A percentile compares a stretch with the other conserved stretches of the same genome.
phyloP scores from a whole-genome alignment of 1,140 invertebrate species.

The Drosophila elegans region DNA sequence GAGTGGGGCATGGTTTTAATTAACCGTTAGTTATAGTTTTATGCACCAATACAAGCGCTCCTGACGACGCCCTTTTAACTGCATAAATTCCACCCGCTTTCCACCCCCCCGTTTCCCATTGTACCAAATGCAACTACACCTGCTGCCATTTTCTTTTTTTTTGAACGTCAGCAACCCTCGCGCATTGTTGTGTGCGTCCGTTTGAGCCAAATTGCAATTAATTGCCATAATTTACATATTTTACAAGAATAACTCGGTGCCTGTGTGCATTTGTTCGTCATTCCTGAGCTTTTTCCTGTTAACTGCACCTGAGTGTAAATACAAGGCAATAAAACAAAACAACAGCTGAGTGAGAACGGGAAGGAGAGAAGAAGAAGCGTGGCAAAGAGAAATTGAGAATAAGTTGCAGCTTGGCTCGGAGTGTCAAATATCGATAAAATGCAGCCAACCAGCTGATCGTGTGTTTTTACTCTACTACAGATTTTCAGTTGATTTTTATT shows the following conservation, averaged over 20 bases:
- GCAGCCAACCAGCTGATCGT: constrained; percentile 39
- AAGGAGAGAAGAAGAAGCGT: background rate
- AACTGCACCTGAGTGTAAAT: constrained; percentile 8
- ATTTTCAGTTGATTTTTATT: constrained; percentile 1
- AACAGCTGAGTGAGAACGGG: constrained; percentile 31
- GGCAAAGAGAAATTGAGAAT: constrained; percentile 8
- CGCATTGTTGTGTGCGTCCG: constrained; percentile 36
- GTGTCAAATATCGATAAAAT: constrained; percentile 41
- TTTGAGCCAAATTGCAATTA: constrained; percentile 74
- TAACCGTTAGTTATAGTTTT: constrained; percentile 58
- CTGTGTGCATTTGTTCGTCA: constrained; percentile 10
- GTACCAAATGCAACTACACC: constrained; percentile 59
- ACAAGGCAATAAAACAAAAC: constrained; percentile 12
- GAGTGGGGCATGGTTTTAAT: constrained; percentile 52
- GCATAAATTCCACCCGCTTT: constrained; percentile 55
- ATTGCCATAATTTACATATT: constrained; percentile 77
- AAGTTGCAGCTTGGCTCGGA: constrained; percentile 13
- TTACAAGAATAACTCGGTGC: constrained; percentile 44
- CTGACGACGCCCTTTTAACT: constrained; percentile 68
- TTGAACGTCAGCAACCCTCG: constrained; percentile 65
- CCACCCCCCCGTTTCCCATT: background rate
- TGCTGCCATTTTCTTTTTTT: constrained; percentile 75
- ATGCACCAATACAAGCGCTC: constrained; percentile 20
- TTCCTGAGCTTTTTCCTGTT: constrained; percentile 6
- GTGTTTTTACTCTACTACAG: background rate